A percentile compares a stretch with the other conserved stretches of the same genome.
Evolutionary conservation across 1,140 invertebrate species (phyloP).

Genomic region (Pseudachorutes palmiensis): DNA sequence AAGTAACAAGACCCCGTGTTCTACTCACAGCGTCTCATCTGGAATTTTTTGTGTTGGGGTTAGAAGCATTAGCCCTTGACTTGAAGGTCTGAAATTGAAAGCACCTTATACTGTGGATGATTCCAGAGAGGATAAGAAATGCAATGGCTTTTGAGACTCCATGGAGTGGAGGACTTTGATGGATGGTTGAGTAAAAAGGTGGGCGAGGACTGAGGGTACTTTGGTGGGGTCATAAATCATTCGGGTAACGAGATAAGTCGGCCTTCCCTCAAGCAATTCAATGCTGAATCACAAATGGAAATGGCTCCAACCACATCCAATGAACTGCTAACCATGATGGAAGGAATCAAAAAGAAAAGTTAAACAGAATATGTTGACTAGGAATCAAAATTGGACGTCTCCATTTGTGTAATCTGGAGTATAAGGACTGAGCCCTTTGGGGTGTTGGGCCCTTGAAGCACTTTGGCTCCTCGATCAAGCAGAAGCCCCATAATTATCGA

Average conservation of each 20-base stretch:
- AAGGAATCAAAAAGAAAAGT: background rate
- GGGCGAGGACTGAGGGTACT: background rate
- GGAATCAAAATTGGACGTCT: background rate
- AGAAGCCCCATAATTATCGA: conserved; percentile 4
- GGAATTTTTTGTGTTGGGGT: background rate
- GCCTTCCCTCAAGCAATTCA: conserved; percentile 26
- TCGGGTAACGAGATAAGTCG: conserved; percentile 35
- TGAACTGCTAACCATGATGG: background rate
- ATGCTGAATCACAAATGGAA: background rate
- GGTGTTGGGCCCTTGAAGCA: background rate
- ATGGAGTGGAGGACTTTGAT: background rate
- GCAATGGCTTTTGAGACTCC: background rate
- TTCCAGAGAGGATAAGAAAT: background rate
- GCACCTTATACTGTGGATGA: background rate
- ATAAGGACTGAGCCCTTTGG: background rate
- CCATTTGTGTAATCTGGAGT: background rate
- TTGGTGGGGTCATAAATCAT: conserved; percentile 36
- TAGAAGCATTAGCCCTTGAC: background rate
- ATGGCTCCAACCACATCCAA: background rate
- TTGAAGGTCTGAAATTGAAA: background rate
- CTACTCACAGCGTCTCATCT: too few species aligned
- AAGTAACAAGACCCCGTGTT: too few species aligned
- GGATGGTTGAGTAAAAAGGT: background rate
- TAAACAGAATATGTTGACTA: background rate
- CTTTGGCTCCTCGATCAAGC: background rate